Base-by-base conservation (phyloP, 1,140 invertebrate genomes). In the Drosophila baimaii region DNA sequence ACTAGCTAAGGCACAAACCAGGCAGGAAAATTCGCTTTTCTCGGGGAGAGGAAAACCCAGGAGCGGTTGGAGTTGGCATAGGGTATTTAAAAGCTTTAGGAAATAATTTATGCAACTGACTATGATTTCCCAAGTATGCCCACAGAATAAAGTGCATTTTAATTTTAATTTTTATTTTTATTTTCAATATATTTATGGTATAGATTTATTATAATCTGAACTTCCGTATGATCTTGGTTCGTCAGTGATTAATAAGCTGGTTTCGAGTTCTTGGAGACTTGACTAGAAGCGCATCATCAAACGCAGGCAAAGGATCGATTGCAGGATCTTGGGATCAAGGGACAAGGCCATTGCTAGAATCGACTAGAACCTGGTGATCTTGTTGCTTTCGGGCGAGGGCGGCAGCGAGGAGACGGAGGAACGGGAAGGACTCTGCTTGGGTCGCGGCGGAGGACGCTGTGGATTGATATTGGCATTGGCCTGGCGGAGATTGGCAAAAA, bases 401-500 rank as follows among this genome's bases (percentile, higher is more conserved):
- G 82, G 82, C 64, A 91, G 46, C 9, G 91, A 92, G 33, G 89
- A 90, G 10, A 90, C 74, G 13, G 80, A 84, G 13, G 89, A 91
- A 6, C 77, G 80, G 4, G 78, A 80, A 5, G 88, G 90, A 55
- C 85, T 90, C 39, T 83, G 83, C 37, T 86, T 80, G 7, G 83
- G 79, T 13, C 89, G 82, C 0, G 90, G 79, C 2, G 90, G 88
- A 21, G 84, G 86, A 55, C 90, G 81, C 39, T 86, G 85, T 5
- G 85, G 89, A 69, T 91, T 91, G 15, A 91, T 91, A 21, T 89
- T 90, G 35, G 85, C 85, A 74, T 91, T 92, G 23, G 91, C 90
- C 69, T 92, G 91, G 12, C 91, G 91, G n/a, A 92, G 70, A 86
- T 92, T 92, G 56, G 84, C 83, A 46, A 92, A 92, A 57, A 92